Base-by-base conservation (phyloP, 2,888 invertebrate species). In the Epicampocera succincta region DNA sequence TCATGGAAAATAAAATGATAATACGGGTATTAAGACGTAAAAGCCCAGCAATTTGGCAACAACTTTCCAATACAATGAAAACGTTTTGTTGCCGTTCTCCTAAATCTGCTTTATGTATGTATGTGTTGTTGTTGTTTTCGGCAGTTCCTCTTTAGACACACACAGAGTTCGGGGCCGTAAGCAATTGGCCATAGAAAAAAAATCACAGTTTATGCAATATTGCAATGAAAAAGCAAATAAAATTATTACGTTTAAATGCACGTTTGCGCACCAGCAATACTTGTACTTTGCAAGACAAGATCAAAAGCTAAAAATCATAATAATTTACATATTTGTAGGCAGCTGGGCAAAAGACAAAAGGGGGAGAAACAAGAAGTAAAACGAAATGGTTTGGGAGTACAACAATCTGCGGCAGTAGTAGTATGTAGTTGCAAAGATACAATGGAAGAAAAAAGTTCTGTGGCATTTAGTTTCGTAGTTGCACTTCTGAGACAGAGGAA, bases 291-390 rank as follows among this genome's bases (percentile, higher is more conserved):
- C 71, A 75, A 78, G 78, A 78, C 78, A 78, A 82, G 78, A 82
- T 82, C 78, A 82, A 82, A 82, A 82, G 78, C 78, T 78, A 75
- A 78, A 82, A 82, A 82, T 82, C 78, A 82, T 82, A 78, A 82
- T 82, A 78, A 82, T 82, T 82, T 82, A 82, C 82, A 82, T 82
- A 82, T 82, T 82, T 78, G 82, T 71, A 75, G 82, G 82, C 78
- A 82, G 71, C 78, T 71, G 74, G 58, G 71, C 74, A 6, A 6
- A 46, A 33, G 52, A 1, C 19, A 46, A n/a, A 56, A 46, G 9
- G 50, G 50, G 0, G 19, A 21, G n/a, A 2, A 46, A 29, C 15
- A 33, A 48, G 25, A 60, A 0, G 19, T 15, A 12, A 2, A 46
- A 29, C 15, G 21, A 48, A 21, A 15, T 19, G 40, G 33, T 56